Evolutionary conservation across 2,113 vertebrate genomes (phyloP), one percentile per base, ranked within the genome.

Genomic region (Galemys pyrenaicus): DNA sequence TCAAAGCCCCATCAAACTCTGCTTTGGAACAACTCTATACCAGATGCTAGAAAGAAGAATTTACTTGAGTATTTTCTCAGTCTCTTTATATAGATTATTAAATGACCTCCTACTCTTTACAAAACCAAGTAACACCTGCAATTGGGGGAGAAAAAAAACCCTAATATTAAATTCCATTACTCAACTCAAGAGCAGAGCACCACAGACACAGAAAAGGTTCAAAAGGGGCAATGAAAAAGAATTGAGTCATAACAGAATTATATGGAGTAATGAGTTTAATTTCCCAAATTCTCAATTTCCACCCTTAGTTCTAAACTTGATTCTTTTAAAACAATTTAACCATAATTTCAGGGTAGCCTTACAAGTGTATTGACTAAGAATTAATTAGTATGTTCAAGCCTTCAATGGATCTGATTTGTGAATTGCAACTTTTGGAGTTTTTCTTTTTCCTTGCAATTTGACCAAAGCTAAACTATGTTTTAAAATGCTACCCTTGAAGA

Each of bases 241-340:
- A 97, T 88, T 75, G 95, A 94, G 93, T 94, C 95, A 92, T 86
- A 96, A 84, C 49, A 24, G 58, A 92, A 68, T 81, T 89, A 41
- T 80, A 82, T 81, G 62, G 64, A 96, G 74, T 93, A 97, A 97
- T 96, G 95, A 90, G 95, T 96, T 97, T 97, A 97, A 97, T 97
- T 97, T 89, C 39, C 58, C 62, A 85, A 94, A 95, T 96, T 96
- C 78, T 94, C 84, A 35, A 95, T 94, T 94, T 73, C 32, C 11
- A 56, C 39, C 12, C 70, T 94, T 28, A 44, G 62, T 65, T 89
- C 90, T 88, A 90, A 85, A 44, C 80, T 67, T 49, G 74, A 68
- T 93, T 95, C 89, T 94, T 96, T 91, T 74, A 37, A 89, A 41
- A 37, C 56, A 41, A 37, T 92, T 87, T 71, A 74, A 46, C 73